Conservation (phyloP, 2,888 invertebrate species). For the Rhamnusium bicolor region DNA sequence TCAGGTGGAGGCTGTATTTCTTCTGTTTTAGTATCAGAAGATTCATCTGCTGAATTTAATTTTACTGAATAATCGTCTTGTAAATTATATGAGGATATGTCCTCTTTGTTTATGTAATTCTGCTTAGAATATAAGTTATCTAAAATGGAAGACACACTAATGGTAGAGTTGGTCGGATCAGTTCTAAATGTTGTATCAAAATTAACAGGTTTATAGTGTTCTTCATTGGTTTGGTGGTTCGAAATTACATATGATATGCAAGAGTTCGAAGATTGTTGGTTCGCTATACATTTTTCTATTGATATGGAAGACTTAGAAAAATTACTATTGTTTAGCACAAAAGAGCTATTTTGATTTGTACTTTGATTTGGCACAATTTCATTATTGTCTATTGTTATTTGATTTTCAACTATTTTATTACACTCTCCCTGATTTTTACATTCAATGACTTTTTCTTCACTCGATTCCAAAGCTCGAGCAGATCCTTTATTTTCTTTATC, state of each 20-base stretch:
- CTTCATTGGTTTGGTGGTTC: slow-evolving; percentile 55
- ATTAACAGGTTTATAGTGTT: slow-evolving; percentile 59
- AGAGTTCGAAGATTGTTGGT: slow-evolving; percentile 62
- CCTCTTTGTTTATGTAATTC: slow-evolving; percentile 50
- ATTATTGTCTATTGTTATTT: slow-evolving; percentile 58
- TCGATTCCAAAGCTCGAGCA: slow-evolving; percentile 59
- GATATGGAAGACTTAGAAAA: slow-evolving; percentile 70
- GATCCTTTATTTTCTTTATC: slow-evolving; percentile 61
- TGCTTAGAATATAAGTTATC: slow-evolving; percentile 61
- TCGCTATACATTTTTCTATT: slow-evolving; percentile 59
- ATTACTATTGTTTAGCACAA: slow-evolving; percentile 53
- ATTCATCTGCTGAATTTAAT: slow-evolving; percentile 10
- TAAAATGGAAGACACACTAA: slow-evolving; percentile 65
- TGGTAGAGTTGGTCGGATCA: slow-evolving; percentile 60
- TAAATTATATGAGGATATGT: slow-evolving; percentile 29
- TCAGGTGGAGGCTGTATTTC: slow-evolving; percentile 50
- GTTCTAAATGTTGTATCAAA: slow-evolving; percentile 64
- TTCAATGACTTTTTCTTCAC: slow-evolving; percentile 59
- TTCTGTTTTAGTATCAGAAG: slow-evolving; percentile 13
- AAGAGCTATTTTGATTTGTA: slow-evolving; percentile 63
- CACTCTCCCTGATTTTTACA: slow-evolving; percentile 52
- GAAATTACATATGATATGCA: slow-evolving; percentile 68
- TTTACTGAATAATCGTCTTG: slow-evolving; percentile 21
- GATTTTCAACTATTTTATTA: slow-evolving; percentile 22
- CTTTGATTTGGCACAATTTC: slow-evolving; percentile 66